Conservation (phyloP, 2,113 vertebrate species). For the Castor canadensis region DNA sequence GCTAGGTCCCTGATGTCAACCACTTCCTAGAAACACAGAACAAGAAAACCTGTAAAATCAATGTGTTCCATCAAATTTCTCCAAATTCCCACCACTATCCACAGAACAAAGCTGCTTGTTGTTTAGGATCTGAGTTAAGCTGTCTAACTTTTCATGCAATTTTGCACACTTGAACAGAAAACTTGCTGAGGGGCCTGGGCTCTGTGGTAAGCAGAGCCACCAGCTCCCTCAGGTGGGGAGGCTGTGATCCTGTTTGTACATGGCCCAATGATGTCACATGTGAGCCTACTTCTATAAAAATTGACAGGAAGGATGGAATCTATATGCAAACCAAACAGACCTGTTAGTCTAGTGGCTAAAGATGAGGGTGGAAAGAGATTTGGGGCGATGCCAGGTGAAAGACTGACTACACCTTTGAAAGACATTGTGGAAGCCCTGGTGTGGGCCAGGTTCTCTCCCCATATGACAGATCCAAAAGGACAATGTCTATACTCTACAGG, state of each 20-base stretch:
- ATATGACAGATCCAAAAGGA: neutral
- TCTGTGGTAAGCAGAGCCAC: rapidly evolving
- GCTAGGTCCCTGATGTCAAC: neutral
- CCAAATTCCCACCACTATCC: rapidly evolving
- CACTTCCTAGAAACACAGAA: neutral
- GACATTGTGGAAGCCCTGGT: neutral
- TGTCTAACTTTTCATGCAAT: rapidly evolving
- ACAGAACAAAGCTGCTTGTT: rapidly evolving
- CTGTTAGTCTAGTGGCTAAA: neutral
- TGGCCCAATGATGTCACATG: rapidly evolving
- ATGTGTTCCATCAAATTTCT: rapidly evolving
- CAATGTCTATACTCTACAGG: rapidly evolving
- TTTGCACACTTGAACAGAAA: rapidly evolving
- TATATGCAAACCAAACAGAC: neutral
- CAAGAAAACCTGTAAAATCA: neutral
- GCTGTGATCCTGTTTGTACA: too few species aligned
- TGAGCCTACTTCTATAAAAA: rapidly evolving
- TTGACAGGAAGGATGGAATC: neutral
- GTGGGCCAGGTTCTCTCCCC: neutral
- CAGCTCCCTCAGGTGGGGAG: rapidly evolving
- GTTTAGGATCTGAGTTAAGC: rapidly evolving
- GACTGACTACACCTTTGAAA: neutral
- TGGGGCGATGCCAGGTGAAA: rapidly evolving
- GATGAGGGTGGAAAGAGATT: too few species aligned
- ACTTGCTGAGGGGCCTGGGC: rapidly evolving